Conservation (phyloP, 1,140 invertebrate species). For the Sinella curviseta region DNA sequence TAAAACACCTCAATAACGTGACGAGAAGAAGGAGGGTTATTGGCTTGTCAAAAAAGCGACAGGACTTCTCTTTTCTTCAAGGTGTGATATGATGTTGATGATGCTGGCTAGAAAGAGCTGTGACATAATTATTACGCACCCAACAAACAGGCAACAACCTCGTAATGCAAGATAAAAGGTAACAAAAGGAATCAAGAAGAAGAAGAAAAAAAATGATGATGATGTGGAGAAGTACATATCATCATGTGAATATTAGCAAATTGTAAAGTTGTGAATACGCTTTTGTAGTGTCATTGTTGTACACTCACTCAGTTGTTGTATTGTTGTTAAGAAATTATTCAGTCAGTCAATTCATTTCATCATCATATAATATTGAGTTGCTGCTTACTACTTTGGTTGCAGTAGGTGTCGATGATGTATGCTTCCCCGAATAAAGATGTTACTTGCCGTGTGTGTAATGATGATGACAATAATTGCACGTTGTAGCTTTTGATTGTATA, state of each 20-base stretch:
- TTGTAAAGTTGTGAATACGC: background rate
- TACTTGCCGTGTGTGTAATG: background rate
- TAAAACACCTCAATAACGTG: background rate
- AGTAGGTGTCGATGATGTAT: no score
- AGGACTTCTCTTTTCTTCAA: conserved; percentile 11
- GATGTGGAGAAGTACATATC: background rate
- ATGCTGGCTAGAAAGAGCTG: no score
- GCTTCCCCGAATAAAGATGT: background rate
- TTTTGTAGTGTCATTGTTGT: background rate
- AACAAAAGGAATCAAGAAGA: background rate
- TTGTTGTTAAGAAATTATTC: no score
- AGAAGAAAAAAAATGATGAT: background rate
- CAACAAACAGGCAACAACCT: background rate
- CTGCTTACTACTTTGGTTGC: background rate
- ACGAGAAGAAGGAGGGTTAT: background rate
- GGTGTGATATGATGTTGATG: conserved; percentile 9
- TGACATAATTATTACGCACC: conserved; percentile 19
- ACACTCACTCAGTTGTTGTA: background rate
- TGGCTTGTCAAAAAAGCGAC: conserved; percentile 18
- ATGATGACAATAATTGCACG: conserved; percentile 16
- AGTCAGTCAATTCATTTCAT: background rate
- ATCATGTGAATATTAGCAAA: background rate
- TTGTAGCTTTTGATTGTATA: conserved; percentile 10
- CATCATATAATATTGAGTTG: background rate
- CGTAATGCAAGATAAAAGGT: background rate